Conservation (phyloP, 2,113 vertebrate genomes). For the Melanerpes aurifrons region DNA sequence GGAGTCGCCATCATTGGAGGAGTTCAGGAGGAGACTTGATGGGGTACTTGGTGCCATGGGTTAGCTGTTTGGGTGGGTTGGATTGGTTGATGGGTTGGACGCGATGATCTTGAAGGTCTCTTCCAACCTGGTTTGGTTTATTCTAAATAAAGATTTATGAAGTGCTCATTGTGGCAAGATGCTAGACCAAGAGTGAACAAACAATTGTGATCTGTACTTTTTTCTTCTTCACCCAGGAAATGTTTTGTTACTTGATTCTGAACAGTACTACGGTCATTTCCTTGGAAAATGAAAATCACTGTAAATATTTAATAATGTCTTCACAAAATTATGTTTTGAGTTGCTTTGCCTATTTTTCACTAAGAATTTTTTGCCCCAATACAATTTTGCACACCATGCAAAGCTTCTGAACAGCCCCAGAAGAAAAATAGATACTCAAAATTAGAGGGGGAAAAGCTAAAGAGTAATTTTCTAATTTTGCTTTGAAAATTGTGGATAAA, state of each 20-base stretch:
- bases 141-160: not conserved
- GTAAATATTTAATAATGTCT: not conserved
- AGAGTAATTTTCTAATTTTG: not conserved
- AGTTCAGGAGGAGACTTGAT: too few relatives aligned
- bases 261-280: not conserved
- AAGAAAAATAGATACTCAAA: not conserved
- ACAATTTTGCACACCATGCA: not conserved
- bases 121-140: too few relatives aligned
- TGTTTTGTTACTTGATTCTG: not conserved
- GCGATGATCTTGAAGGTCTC: too few relatives aligned
- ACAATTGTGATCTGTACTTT: not conserved
- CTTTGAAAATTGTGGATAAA: not conserved
- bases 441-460: rapidly evolving
- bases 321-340: not conserved
- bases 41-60: too few relatives aligned
- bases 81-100: too few relatives aligned
- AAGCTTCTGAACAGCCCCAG: not conserved
- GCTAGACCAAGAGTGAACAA: not conserved
- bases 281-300: not conserved
- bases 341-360: not conserved
- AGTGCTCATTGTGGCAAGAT: not conserved
- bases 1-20: too few relatives aligned
- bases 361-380: not conserved
- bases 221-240: not conserved
- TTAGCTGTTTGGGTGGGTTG: too few relatives aligned